Base-by-base conservation (phyloP, 1,140 invertebrate genomes). In the Drosophila obscura region DNA sequence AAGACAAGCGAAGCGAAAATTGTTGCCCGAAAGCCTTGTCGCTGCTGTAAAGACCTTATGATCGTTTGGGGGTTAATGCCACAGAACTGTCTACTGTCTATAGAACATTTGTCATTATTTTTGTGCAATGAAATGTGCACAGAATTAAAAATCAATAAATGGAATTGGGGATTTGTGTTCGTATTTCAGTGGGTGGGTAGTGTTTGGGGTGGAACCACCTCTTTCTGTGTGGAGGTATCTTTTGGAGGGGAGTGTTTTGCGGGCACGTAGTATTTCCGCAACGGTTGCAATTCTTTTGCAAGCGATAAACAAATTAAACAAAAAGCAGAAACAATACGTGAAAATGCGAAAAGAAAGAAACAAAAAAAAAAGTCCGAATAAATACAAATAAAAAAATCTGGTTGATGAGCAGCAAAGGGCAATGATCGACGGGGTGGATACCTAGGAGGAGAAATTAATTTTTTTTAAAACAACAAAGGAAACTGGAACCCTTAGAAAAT, bases 71-170 rank as follows among this genome's bases (percentile, higher is more conserved):
- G 31, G 35, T 15, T 49, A 62, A 62, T 43, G 45, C 63, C 26
- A 53, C 26, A 57, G 45, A 46, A 64, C 56, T 65, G 55, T 31
- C 55, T 28, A 28, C 26, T 7, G 26, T 28, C 26, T 7, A 39
- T 11, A 39, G 35, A 67, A 5, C 60, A 52, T 22, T 63, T 65
- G 62, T 68, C 64, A 67, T 48, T 51, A 51, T 51, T 28, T 51
- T 59, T 48, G 41, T 56, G 31, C 65, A 46, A 66, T 28, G n/a
- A 51, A 83, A 67, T 72, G 65, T 76, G 52, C 60, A 49, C 80
- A 68, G 80, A 43, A 83, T 83, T 83, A 73, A 83, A 83, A 83
- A 84, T 57, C 80, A 77, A 84, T 84, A 83, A 83, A n/a, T 16
- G 8, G 50, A 43, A 51, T 22, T 60, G 35, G 26, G 9, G 41